phyloP scores from a whole-genome alignment of 2,113 vertebrate species.

The Ariopsis seemanni region DNA sequence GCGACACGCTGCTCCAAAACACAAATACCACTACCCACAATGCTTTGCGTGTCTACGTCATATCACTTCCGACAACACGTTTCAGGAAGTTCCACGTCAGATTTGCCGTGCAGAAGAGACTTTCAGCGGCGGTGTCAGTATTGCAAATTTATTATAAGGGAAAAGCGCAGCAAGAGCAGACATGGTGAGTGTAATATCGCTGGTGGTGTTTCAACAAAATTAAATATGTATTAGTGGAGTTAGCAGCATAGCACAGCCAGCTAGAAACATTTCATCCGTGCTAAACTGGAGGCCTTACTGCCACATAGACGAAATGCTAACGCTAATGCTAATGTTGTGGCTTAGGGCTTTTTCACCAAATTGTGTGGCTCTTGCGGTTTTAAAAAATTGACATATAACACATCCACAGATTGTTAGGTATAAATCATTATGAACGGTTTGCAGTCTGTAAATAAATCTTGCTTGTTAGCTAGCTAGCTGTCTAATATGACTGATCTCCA shows the following conservation, averaged over 20 bases:
- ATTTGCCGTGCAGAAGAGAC: constrained; percentile 50
- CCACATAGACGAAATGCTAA: constrained; percentile 3
- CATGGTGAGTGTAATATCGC: constrained; percentile 64
- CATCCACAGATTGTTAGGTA: neutral
- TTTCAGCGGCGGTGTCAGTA: neutral
- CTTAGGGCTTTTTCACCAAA: neutral
- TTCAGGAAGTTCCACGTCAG: constrained; percentile 80
- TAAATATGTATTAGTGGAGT: neutral
- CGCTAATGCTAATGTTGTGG: neutral
- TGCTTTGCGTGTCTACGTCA: constrained; percentile 56
- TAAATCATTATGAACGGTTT: neutral
- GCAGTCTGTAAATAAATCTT: neutral
- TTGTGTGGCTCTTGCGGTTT: neutral
- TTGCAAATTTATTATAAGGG: constrained; percentile 46
- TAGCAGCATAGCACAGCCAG: neutral
- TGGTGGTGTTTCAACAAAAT: too few species aligned
- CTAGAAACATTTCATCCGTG: neutral
- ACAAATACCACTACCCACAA: neutral
- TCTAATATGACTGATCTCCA: neutral
- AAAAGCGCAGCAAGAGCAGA: constrained; percentile 53
- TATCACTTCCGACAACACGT: constrained; percentile 57
- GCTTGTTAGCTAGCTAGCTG: neutral
- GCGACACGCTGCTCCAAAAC: neutral
- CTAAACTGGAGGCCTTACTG: neutral
- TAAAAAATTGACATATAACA: neutral